These are phyloP conservation scores for Vanessa atalanta DNA, from an alignment of 1,140 invertebrate genomes.

Conservation along the genomic window DNA sequence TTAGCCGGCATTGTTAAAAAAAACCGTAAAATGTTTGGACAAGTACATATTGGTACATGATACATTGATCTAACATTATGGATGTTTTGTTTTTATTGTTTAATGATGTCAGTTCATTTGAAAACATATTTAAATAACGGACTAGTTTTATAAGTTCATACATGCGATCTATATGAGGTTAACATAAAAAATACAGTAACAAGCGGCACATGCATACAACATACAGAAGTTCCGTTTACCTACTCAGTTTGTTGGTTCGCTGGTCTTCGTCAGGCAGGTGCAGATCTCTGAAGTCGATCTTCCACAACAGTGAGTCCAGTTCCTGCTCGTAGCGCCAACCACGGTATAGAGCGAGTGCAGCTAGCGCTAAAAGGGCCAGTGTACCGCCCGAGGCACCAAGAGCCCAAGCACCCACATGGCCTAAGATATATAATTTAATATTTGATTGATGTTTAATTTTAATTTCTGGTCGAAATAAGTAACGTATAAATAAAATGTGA, in stretches of 20 bases:
- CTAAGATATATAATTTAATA: constrained; percentile 71
- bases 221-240: constrained; percentile 76
- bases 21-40: too few species aligned
- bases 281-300: constrained; percentile 95
- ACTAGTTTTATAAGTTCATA: background rate
- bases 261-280: constrained; percentile 76
- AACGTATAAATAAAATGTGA: background rate
- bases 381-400: constrained; percentile 89
- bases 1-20: too few species aligned
- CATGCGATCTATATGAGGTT: background rate
- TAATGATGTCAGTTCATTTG: too few species aligned
- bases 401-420: constrained; percentile 90
- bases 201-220: constrained; percentile 60
- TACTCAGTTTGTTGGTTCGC: constrained; percentile 80
- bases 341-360: constrained; percentile 88
- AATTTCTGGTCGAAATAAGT: background rate
- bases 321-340: constrained; percentile 98
- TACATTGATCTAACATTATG: too few species aligned
- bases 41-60: too few species aligned
- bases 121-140: too few species aligned
- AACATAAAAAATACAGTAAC: background rate
- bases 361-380: constrained; percentile 85
- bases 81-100: too few species aligned
- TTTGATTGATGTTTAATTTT: too few species aligned
- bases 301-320: constrained; percentile 96